These are phyloP conservation scores for Limnephilus marmoratus DNA, from an alignment of 2,888 invertebrate species.

Conservation along the genomic window DNA sequence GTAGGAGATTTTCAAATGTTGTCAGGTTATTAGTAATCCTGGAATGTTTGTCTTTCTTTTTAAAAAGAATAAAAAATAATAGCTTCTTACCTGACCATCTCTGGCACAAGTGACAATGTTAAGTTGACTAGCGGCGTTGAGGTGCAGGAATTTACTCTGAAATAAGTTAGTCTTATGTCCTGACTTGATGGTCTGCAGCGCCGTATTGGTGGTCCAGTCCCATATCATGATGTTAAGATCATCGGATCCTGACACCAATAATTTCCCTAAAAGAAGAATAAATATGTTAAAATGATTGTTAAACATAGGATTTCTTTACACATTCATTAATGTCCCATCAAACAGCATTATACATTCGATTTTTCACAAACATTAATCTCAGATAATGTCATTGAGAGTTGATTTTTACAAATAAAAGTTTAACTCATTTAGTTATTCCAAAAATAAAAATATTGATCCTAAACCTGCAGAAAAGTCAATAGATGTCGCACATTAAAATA, in stretches of 20 bases:
- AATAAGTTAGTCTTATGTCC: conserved; percentile 94
- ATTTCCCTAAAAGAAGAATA: conserved; percentile 73
- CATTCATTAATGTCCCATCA: not conserved
- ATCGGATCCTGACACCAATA: conserved; percentile 94
- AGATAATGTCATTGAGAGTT: not conserved
- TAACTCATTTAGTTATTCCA: no score
- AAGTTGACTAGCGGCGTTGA: conserved; percentile 83
- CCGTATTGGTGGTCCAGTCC: conserved; percentile 90
- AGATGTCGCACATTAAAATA: no score
- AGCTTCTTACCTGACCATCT: conserved; percentile 86
- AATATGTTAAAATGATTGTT: no score
- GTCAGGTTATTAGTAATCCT: no score
- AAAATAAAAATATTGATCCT: no score
- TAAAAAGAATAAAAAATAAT: not conserved
- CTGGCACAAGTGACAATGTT: conserved; percentile 92
- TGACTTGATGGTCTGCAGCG: conserved; percentile 83
- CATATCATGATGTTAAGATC: conserved; percentile 91
- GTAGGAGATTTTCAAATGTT: no score
- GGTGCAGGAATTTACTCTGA: conserved; percentile 92
- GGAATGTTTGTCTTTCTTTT: no score
- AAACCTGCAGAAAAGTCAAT: no score
- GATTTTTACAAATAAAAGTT: not conserved
- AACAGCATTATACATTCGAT: not conserved
- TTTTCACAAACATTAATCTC: not conserved
- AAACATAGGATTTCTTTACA: not conserved